These are phyloP conservation scores for Medauroidea extradentata DNA, from an alignment of 1,140 invertebrate genomes.

Conservation along the genomic window DNA sequence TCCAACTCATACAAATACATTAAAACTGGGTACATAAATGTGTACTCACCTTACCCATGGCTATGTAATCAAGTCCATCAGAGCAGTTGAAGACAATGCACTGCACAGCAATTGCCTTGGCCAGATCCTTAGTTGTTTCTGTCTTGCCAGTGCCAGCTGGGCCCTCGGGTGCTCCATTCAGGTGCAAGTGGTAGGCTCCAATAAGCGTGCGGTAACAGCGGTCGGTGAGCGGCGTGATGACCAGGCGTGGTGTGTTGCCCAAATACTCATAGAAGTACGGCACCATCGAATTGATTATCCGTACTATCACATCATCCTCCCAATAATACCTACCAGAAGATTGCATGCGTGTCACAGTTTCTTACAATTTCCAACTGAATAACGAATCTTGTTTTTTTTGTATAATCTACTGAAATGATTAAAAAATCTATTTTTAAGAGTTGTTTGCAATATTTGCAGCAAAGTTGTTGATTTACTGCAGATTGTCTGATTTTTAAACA, in stretches of 20 bases:
- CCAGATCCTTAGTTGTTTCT: constrained; percentile 85
- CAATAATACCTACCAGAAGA: constrained; percentile 75
- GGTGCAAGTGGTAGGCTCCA: constrained; percentile 79
- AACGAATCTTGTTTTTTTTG: no score
- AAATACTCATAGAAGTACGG: constrained; percentile 89
- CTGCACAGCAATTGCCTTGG: constrained; percentile 85
- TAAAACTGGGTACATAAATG: no score
- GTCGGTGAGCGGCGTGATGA: constrained; percentile 64
- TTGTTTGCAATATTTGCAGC: no score
- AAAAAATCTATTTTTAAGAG: no score
- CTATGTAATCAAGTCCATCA: constrained; percentile 88
- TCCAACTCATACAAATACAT: no score
- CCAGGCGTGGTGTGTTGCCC: constrained; percentile 69
- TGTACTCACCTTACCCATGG: constrained; percentile 74
- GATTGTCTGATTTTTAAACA: no score
- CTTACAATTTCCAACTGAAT: no score
- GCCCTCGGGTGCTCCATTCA: constrained; percentile 85
- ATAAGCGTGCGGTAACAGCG: constrained; percentile 84
- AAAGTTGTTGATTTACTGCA: no score
- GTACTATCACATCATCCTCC: constrained; percentile 70
- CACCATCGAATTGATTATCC: constrained; percentile 83
- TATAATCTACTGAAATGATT: no score
- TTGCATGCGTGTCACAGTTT: no score
- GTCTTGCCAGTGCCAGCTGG: constrained; percentile 90
- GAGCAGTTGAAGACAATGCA: constrained; percentile 95